Evolutionary conservation across 2,888 invertebrate genomes (phyloP).

Genomic region (Drosophila kokeensis): DNA sequence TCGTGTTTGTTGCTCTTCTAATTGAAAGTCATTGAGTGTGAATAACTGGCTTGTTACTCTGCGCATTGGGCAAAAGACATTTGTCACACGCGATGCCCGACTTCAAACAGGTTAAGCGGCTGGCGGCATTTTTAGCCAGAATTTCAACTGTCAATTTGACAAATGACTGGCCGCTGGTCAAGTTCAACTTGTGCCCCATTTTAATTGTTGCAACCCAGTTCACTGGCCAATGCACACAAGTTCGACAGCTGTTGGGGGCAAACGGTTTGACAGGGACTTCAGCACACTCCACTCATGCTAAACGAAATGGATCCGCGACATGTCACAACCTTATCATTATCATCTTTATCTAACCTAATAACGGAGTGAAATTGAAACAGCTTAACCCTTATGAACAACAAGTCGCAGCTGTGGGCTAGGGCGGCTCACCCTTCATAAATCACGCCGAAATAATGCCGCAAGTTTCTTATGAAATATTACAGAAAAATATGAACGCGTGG

Average conservation of each 20-base stretch:
- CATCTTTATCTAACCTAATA: constrained; percentile 74
- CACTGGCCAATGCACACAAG: constrained; percentile 62
- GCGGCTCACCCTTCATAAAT: constrained; percentile 64
- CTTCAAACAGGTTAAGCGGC: constrained; percentile 74
- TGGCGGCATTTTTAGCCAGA: constrained; percentile 46
- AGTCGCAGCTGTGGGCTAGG: constrained; percentile 48
- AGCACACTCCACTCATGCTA: constrained; percentile 33
- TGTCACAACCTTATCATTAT: constrained; percentile 77
- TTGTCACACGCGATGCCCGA: constrained; percentile 53
- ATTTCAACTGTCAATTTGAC: constrained; percentile 66
- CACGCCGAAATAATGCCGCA: constrained; percentile 49
- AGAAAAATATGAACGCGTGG: constrained; percentile 66
- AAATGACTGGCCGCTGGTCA: constrained; percentile 67
- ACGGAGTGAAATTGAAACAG: constrained; percentile 77
- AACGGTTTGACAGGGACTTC: constrained; percentile 38
- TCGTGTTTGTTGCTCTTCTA: constrained; percentile 46
- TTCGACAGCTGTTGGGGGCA: constrained; percentile 56
- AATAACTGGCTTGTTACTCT: constrained; percentile 58
- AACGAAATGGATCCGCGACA: constrained; percentile 32
- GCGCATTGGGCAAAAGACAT: constrained; percentile 37
- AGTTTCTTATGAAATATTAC: constrained; percentile 65
- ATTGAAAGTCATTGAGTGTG: constrained; percentile 78
- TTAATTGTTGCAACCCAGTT: constrained; percentile 63
- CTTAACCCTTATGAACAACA: constrained; percentile 76
- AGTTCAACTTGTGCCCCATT: constrained; percentile 28